These are phyloP conservation scores for Buceros bicornis DNA, from an alignment of 2,797 vertebrate species.

Conservation along the genomic window DNA sequence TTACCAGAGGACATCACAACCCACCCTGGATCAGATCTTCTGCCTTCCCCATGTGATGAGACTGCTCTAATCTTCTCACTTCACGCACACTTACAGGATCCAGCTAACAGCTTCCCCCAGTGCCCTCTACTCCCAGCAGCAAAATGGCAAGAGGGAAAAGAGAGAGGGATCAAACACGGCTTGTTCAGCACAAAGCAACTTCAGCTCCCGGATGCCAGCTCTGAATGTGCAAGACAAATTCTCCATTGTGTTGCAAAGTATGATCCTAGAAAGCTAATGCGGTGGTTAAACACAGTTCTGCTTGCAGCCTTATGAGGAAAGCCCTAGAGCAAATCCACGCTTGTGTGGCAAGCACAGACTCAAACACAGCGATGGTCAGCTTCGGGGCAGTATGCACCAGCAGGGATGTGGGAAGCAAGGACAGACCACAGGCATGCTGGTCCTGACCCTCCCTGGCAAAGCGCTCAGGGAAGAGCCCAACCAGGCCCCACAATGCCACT, in stretches of 20 bases:
- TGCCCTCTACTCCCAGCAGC: slow-evolving; percentile 39
- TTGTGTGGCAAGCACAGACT: not conserved
- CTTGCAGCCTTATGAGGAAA: slow-evolving; percentile 25
- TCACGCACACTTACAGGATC: not conserved
- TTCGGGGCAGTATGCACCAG: not conserved
- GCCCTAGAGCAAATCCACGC: not conserved
- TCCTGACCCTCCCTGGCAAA: not conserved
- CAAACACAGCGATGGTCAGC: not conserved
- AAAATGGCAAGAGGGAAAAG: slow-evolving; percentile 66
- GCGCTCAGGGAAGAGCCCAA: not conserved
- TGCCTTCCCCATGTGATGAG: not conserved
- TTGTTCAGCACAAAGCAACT: slow-evolving; percentile 44
- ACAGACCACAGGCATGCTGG: not conserved
- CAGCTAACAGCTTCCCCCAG: slow-evolving; percentile 28
- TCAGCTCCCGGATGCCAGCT: slow-evolving; percentile 37
- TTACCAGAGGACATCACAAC: not conserved
- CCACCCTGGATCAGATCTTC: not conserved
- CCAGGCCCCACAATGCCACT: rapidly evolving
- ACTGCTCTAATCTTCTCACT: slow-evolving; percentile 45
- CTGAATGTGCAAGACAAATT: slow-evolving; percentile 53
- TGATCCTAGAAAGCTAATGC: slow-evolving; percentile 60
- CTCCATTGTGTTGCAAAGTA: slow-evolving; percentile 58
- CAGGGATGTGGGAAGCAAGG: not conserved
- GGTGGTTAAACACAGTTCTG: slow-evolving; percentile 30
- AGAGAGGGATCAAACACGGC: slow-evolving; percentile 66